Conservation (phyloP, 2,113 vertebrate genomes). For the Mobula birostris region DNA sequence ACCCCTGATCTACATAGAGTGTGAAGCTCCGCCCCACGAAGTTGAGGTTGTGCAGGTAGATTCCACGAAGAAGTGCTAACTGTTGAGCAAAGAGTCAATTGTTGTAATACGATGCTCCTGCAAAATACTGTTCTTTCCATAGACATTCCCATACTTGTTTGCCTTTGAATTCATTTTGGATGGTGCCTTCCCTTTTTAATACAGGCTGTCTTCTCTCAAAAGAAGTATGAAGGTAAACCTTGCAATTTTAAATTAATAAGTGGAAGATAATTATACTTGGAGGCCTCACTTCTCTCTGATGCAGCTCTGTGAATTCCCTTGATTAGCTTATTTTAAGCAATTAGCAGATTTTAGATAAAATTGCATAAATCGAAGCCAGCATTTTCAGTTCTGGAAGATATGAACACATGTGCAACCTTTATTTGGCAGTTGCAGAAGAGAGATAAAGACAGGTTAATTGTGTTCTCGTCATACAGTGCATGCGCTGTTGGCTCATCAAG, state of each 20-base stretch:
- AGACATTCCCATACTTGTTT: background rate
- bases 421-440: background rate
- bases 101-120: background rate
- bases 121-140: background rate
- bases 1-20: background rate
- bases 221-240: background rate
- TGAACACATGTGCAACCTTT: background rate
- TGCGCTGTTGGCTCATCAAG: no score
- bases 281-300: background rate
- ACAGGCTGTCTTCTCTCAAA: background rate
- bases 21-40: background rate
- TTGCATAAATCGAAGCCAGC: background rate
- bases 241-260: background rate
- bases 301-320: background rate
- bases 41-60: background rate
- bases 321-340: background rate
- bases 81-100: no score
- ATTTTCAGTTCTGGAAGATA: background rate
- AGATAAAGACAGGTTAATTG: background rate
- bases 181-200: background rate
- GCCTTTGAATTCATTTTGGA: background rate
- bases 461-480: background rate
- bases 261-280: background rate
- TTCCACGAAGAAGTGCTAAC: background rate
- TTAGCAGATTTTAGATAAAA: no score